Evolutionary conservation across 2,888 invertebrate genomes (phyloP).

Genomic region (Caenorhabditis afra): DNA sequence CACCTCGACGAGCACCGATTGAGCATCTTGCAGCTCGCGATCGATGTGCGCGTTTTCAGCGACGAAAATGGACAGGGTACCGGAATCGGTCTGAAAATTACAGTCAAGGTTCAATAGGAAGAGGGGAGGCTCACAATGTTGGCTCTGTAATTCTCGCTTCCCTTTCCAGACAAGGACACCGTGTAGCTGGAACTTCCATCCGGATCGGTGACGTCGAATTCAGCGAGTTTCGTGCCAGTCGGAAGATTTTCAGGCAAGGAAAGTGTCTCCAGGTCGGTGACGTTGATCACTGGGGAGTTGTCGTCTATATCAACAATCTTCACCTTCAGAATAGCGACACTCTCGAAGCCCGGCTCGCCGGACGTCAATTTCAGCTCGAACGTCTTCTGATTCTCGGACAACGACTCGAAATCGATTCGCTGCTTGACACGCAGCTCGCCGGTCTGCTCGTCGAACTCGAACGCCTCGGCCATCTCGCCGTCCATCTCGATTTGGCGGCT

Average conservation of each 20-base stretch:
- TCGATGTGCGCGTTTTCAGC: conserved; percentile 47
- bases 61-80: conserved; percentile 30
- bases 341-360: conserved; percentile 60
- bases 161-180: conserved; percentile 43
- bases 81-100: conserved; percentile 14
- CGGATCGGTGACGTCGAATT: conserved; percentile 61
- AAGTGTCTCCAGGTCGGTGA: conserved; percentile 44
- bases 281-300: conserved; percentile 64
- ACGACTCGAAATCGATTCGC: conserved; percentile 65
- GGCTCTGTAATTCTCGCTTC: conserved; percentile 50
- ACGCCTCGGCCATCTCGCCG: conserved; percentile 54
- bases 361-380: conserved; percentile 62
- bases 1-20: conserved; percentile 58
- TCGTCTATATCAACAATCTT: conserved; percentile 68
- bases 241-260: conserved; percentile 65
- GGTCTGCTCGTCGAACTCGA: conserved; percentile 46
- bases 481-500: conserved; percentile 22
- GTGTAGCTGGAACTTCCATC: conserved; percentile 51
- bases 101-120: not conserved
- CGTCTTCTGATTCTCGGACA: conserved; percentile 31
- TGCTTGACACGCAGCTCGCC: conserved; percentile 57
- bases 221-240: conserved; percentile 59
- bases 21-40: conserved; percentile 48
- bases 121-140: conserved; percentile 39
- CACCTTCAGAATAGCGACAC: conserved; percentile 52